Base-by-base conservation (phyloP, 64 coral and sea anemone species). In the Stichodactyla helianthus region DNA sequence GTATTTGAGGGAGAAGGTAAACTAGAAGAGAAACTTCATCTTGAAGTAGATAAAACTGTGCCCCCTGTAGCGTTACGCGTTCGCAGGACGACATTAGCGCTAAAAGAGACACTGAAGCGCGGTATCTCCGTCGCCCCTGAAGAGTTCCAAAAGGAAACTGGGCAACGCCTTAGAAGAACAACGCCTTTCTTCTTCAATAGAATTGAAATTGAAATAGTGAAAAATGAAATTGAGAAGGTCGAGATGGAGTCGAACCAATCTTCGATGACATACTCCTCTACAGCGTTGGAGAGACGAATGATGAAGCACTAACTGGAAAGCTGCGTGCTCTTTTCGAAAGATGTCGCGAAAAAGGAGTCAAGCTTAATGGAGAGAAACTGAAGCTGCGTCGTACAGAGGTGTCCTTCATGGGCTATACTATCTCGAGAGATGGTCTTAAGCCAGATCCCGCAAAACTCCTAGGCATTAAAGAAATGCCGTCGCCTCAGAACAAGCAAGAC, bases 221-320 rank as follows among this genome's bases (percentile, higher is more conserved):
- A n/a, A n/a, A n/a, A n/a, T 67, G n/a, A n/a, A n/a, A n/a, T n/a
- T n/a, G n/a, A 9, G 10, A 79, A 82, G 82, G 91, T 58, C 60
- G 88, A 4, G 20, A 82, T 9, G 86, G 86, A 2, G 61, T 92
- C 51, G 15, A 77, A 59, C 85, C 90, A n/a, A 87, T 88, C 81
- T 92, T 87, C n/a, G 86, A 88, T 25, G 90, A 92, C 59, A 93
- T 79, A 9, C 86, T 92, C 9, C 27, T 87, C 31, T 82, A 18
- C 13, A 61, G 77, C 8, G 77, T 57, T 10, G 89, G 89, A 9
- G 86, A 77, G 8, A 92, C 61, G 35, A 7, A 74, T 44, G 60
- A 25, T 10, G 79, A 86, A 60, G 85, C 90, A 79, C 60, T 87
- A 76, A 62, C 83, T 44, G 26, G 55, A 22, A 54, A 59, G 17